Percentiles rank a stretch among this genome's conserved stretches.
phyloP scores from a whole-genome alignment of 2,888 invertebrate genomes.

The Schizotus pectinicornis region DNA sequence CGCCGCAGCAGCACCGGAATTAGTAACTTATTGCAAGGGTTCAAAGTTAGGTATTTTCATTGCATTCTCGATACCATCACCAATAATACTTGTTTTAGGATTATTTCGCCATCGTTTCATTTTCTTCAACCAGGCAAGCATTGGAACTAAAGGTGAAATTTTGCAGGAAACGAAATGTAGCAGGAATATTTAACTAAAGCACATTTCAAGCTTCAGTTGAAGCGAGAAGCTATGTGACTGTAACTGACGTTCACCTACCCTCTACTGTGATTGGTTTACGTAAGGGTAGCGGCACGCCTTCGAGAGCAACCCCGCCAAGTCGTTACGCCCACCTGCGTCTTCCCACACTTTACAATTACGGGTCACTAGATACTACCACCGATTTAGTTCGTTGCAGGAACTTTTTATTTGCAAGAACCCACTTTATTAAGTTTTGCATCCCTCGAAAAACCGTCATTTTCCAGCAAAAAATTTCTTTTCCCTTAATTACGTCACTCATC shows the following conservation, averaged over 20 bases:
- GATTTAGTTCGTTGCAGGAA: conserved; percentile 49
- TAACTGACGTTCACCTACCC: conserved; percentile 52
- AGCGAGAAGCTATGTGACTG: conserved; percentile 57
- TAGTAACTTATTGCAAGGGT: conserved; percentile 49
- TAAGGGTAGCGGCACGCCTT: conserved; percentile 44
- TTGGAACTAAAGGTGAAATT: not conserved
- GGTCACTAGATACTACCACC: conserved; percentile 55
- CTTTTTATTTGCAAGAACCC: conserved; percentile 32
- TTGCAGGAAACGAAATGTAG: conserved; percentile 31
- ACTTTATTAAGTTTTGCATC: conserved; percentile 10
- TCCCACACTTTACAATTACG: conserved; percentile 59
- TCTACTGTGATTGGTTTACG: conserved; percentile 46
- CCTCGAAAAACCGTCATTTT: too few relatives aligned
- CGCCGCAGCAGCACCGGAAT: conserved; percentile 48
- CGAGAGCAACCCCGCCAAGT: conserved; percentile 48
- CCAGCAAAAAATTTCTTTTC: too few relatives aligned
- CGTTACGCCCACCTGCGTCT: conserved; percentile 58
- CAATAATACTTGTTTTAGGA: conserved; percentile 1
- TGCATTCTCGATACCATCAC: conserved; percentile 1
- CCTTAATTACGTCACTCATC: too few relatives aligned
- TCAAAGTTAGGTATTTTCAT: conserved; percentile 27
- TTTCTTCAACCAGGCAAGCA: not conserved
- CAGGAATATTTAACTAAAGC: conserved; percentile 48
- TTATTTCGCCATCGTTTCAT: conserved; percentile 2
- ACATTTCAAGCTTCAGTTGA: conserved; percentile 53